Conservation (phyloP, 2,797 vertebrate species). For the Adelosebastes latens region DNA sequence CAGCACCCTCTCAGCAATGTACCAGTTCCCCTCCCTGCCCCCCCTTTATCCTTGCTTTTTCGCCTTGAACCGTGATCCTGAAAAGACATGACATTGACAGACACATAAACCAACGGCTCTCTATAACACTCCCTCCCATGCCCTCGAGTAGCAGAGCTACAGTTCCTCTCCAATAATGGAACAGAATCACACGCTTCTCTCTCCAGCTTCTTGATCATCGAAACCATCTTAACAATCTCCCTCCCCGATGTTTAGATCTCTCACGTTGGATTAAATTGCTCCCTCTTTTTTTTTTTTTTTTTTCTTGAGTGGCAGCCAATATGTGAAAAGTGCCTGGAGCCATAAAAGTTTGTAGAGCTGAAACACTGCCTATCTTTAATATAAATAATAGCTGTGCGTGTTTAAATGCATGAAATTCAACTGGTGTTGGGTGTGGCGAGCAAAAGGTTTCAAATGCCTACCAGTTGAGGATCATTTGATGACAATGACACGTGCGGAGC, state of each 20-base stretch:
- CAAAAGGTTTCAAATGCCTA: conserved; percentile 8
- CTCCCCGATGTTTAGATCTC: conserved; percentile 55
- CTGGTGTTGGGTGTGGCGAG: conserved; percentile 11
- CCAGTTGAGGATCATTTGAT: conserved; percentile 2
- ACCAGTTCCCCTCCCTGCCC: conserved; percentile 47
- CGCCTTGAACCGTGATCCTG: conserved; percentile 74
- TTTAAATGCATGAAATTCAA: conserved; percentile 45
- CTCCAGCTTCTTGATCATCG: conserved; percentile 46
- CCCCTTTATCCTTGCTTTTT: conserved; percentile 50
- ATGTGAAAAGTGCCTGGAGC: conserved; percentile 50
- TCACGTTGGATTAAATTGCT: conserved; percentile 67
- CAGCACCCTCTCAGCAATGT: conserved; percentile 67
- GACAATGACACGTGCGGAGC: conserved; percentile 4
- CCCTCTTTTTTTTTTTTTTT: background rate
- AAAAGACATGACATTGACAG: conserved; percentile 78
- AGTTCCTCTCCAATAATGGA: conserved; percentile 57
- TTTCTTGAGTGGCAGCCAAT: conserved; percentile 42
- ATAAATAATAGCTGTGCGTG: conserved; percentile 62
- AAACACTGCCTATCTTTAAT: conserved; percentile 49
- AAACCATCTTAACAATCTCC: conserved; percentile 45
- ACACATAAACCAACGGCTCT: conserved; percentile 70
- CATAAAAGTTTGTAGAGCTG: conserved; percentile 41
- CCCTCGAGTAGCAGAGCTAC: conserved; percentile 54
- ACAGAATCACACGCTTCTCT: conserved; percentile 38
- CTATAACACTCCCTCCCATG: conserved; percentile 54